Conservation (phyloP, 2,888 invertebrate species). For the Idaea straminata region DNA sequence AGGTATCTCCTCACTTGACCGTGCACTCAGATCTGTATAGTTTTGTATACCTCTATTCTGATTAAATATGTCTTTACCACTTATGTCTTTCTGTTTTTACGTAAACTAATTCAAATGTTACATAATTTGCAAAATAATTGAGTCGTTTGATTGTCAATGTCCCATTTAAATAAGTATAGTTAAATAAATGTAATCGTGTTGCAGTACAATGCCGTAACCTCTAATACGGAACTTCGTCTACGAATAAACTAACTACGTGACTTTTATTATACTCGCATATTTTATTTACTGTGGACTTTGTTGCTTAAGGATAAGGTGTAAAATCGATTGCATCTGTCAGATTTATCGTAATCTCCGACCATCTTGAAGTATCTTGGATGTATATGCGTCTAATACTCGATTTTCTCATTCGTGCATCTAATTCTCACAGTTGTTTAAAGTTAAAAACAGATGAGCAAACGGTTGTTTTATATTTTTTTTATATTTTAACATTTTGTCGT, state of each 20-base stretch:
- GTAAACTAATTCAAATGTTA: neutral
- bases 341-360: slow-evolving; percentile 21
- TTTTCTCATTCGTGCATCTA: slow-evolving; percentile 9
- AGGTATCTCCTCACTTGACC: neutral
- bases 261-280: slow-evolving; percentile 31
- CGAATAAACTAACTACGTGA: slow-evolving; percentile 39
- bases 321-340: slow-evolving; percentile 11
- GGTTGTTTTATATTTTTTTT: too few species aligned
- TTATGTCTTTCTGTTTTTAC: neutral
- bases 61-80: neutral
- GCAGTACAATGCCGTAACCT: slow-evolving; percentile 37
- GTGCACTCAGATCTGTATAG: neutral
- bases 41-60: neutral
- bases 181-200: slow-evolving; percentile 24
- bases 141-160: neutral
- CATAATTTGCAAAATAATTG: neutral
- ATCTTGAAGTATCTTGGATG: slow-evolving; percentile 17
- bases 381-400: neutral
- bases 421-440: neutral
- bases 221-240: slow-evolving; percentile 43
- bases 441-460: neutral
- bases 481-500: too few species aligned
- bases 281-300: slow-evolving; percentile 24
- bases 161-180: neutral
- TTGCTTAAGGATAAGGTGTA: slow-evolving; percentile 19